Evolutionary conservation across 2,113 vertebrate genomes (phyloP), one percentile per base, ranked within the genome.

Genomic region (Hippolais icterina): DNA sequence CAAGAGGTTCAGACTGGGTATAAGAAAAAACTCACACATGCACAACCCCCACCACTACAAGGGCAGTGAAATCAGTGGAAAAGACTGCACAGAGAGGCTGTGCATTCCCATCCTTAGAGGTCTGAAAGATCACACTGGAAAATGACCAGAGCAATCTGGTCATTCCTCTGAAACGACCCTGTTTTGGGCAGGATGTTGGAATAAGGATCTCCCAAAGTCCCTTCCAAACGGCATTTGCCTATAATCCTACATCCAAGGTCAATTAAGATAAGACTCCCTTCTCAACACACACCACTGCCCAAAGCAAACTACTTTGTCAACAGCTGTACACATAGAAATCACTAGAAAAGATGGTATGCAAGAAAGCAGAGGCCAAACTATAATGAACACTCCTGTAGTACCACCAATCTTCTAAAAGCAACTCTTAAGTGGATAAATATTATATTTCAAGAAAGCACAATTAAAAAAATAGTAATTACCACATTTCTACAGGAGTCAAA

Each of bases 11-110:
- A 65, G n/a, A 74, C 5, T 9, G 8, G 24, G 6, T 22, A 5
- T 25, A 65, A 61, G 16, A 37, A 87, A 76, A 94, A 42, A 10
- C 5, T 52, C 27, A 22, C 8, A 20, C 18, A 18, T 15, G 11
- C 53, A 63, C 14, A n/a, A 17, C 3, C 4, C 29, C 3, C 17
- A 13, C 3, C 15, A 5, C 18, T 3, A 60, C 0, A 0, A 72
- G 12, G 18, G 10, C 21, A 74, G 10, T 29, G 42, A 70, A 61
- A 69, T 16, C 15, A 15, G 23, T 18, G 21, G n/a, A 46, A 80
- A 69, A 80, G 28, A 37, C 49, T 22, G 12, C 12, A 42, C n/a
- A 54, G 14, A 90, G 22, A 49, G 9, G 11, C 15, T 74, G n/a
- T 14, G 15, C 12, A 13, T n/a, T 52, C 17, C n/a, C 28, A 68